Percentiles rank a stretch among this genome's conserved stretches.
phyloP scores from a whole-genome alignment of 2,888 invertebrate genomes.

The Augiades crinisus region DNA sequence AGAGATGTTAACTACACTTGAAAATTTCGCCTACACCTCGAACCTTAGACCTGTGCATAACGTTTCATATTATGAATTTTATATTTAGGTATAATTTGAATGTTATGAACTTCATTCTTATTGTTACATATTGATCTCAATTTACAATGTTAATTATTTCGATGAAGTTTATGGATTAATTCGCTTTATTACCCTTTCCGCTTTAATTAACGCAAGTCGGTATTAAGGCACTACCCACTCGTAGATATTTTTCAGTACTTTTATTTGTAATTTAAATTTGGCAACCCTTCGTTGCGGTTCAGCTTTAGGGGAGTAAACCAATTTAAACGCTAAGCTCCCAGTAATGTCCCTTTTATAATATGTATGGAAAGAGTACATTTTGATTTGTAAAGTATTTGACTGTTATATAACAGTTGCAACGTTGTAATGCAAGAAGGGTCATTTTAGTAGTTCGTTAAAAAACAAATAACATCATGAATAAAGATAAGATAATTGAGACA shows the following conservation, averaged over 20 bases:
- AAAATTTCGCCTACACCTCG: too few species aligned
- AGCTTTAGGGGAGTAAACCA: slow-evolving; percentile 78
- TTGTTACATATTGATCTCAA: slow-evolving; percentile 34
- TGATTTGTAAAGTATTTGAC: slow-evolving; percentile 46
- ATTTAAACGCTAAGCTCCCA: slow-evolving; percentile 79
- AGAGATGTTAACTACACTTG: too few species aligned
- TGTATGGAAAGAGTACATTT: slow-evolving; percentile 68
- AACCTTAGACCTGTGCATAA: too few species aligned
- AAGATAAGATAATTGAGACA: slow-evolving; percentile 40
- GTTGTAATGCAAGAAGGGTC: too few species aligned
- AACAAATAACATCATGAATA: slow-evolving; percentile 32
- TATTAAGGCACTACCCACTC: slow-evolving; percentile 78
- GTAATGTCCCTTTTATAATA: slow-evolving; percentile 73
- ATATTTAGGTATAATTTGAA: too few species aligned
- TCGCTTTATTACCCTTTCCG: slow-evolving; percentile 76
- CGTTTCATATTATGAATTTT: too few species aligned
- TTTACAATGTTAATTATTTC: slow-evolving; percentile 45
- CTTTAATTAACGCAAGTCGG: slow-evolving; percentile 79
- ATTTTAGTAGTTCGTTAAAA: slow-evolving; percentile 2
- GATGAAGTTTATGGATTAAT: slow-evolving; percentile 64
- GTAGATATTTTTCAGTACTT: slow-evolving; percentile 79
- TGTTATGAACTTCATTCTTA: too few species aligned
- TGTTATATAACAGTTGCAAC: background rate
- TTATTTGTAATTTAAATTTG: slow-evolving; percentile 82
- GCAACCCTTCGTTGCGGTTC: slow-evolving; percentile 73